These are phyloP conservation scores for Pelagia noctiluca DNA, from an alignment of 30 jellyfish, hydroid and myxozoan species.

Conservation along the genomic window DNA sequence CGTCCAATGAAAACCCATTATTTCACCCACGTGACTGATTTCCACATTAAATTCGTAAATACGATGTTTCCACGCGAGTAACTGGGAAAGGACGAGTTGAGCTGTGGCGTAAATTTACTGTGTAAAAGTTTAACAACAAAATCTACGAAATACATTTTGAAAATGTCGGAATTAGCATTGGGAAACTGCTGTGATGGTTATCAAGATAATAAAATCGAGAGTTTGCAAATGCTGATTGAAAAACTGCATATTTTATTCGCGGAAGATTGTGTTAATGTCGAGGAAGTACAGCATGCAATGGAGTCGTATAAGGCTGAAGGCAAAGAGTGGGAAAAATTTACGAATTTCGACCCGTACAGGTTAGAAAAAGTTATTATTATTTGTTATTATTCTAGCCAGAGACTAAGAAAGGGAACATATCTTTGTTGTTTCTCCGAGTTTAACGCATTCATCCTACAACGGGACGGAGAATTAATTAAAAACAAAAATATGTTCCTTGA, in stretches of 20 bases:
- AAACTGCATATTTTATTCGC: constrained; percentile 78
- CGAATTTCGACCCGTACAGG: constrained; percentile 91
- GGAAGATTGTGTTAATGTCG: constrained; percentile 81
- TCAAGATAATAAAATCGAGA: constrained; percentile 12
- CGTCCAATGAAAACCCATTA: too few relatives aligned
- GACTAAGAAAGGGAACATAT: too few relatives aligned
- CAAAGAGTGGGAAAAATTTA: constrained; percentile 84
- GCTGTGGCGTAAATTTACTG: background rate
- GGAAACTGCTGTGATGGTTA: background rate
- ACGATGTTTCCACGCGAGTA: too few relatives aligned
- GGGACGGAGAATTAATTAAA: too few relatives aligned
- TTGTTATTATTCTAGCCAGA: too few relatives aligned
- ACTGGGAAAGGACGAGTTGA: background rate
- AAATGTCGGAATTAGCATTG: constrained; percentile 21
- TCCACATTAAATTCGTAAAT: too few relatives aligned
- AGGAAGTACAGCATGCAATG: constrained; percentile 86
- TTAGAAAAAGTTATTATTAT: too few relatives aligned
- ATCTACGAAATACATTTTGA: too few relatives aligned
- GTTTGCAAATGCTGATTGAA: constrained; percentile 76
- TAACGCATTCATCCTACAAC: too few relatives aligned
- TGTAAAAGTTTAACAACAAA: background rate
- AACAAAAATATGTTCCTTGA: too few relatives aligned
- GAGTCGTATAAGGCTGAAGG: constrained; percentile 64
- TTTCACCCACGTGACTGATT: too few relatives aligned
- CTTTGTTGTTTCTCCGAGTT: too few relatives aligned